Base-by-base conservation (phyloP, 1,140 invertebrate genomes). In the Drosophila bipectinata region DNA sequence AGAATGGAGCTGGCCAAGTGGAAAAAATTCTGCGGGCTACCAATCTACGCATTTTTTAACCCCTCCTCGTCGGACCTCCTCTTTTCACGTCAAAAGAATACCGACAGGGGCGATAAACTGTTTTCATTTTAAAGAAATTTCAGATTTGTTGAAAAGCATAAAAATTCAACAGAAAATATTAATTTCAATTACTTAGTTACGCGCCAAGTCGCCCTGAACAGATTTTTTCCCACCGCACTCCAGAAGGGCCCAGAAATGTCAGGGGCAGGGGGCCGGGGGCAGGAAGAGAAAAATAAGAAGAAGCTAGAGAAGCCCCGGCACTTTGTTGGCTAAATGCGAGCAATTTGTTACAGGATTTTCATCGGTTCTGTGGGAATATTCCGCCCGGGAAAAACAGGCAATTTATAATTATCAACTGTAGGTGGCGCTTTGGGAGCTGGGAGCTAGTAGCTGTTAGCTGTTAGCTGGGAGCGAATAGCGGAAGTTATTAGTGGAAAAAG, bases 311-410 rank as follows among this genome's bases (percentile, higher is more conserved):
- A 67, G 54, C 54, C 10, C 21, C 48, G 58, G 75, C 73, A 87
- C 77, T 85, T 85, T 87, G 82, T 85, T 66, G 71, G 78, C 75
- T 85, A 85, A 85, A 88, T 87, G 83, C 71, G 74, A 52, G 78
- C 82, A 82, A 87, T 85, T 85, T 85, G 79, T 79, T 79, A 66
- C 64, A 85, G 82, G 75, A 88, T 85, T 85, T 83, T 67, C 51
- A 58, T 49, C 34, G 56, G 48, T 41, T 60, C 63, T 75, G 62
- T 56, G 56, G 63, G 61, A 68, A 69, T 63, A 59, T 84, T 63
- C n/a, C 15, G 26, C 7, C 41, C 61, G 82, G 64, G 71, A 60
- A 77, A 60, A 75, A 39, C 21, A 47, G 48, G 48, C 71, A 51
- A 57, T 76, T 84, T 72, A 72, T 84, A 83, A 84, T 83, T 83